Base-by-base conservation (phyloP, 2,113 vertebrate species). In the Brachypodius melanocephalos region DNA sequence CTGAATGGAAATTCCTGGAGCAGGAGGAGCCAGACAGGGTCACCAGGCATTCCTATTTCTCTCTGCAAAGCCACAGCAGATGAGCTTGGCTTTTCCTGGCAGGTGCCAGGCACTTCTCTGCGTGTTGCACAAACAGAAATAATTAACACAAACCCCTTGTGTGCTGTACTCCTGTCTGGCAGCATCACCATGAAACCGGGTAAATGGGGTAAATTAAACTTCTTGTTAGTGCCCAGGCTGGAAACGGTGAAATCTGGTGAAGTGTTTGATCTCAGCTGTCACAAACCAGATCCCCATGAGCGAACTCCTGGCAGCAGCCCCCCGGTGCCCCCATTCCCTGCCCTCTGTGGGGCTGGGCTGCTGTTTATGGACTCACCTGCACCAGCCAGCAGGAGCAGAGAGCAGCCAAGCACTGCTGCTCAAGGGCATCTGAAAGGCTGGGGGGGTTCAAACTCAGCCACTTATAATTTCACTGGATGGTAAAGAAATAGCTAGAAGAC, bases 281-380 rank as follows among this genome's bases (percentile, higher is more conserved):
- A 63, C 58, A 80, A 67, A 62, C 8, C 42, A 65, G 10, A 36
- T 69, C 8, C 45, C 6, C 3, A 0, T 4, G 21, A 40, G 12
- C 2, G 5, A 77, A 14, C 6, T 9, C 22, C 24, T 58, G 32
- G 25, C 43, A 76, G 10, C 46, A 62, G 3, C 28, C 66, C 45
- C 20, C 8, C 29, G 63, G 45, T 8, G 5, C n/a, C 2, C 1
- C 19, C 4, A 0, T 55, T 14, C 40, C 45, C 40, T 51, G 38
- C 14, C 12, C 14, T 11, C 38, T 63, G 28, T 1, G 2, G 21
- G 28, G 29, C 12, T 66, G 71, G 34, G 36, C 52, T 89, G 40
- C 12, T 69, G 20, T 42, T 65, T 29, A 22, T 5, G 22, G 72
- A 26, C 8, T 55, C 19, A 1, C 26, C 29, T 4, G 2, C 32